Base-by-base conservation (phyloP, 2,797 vertebrate species). In the Tinamus major region DNA sequence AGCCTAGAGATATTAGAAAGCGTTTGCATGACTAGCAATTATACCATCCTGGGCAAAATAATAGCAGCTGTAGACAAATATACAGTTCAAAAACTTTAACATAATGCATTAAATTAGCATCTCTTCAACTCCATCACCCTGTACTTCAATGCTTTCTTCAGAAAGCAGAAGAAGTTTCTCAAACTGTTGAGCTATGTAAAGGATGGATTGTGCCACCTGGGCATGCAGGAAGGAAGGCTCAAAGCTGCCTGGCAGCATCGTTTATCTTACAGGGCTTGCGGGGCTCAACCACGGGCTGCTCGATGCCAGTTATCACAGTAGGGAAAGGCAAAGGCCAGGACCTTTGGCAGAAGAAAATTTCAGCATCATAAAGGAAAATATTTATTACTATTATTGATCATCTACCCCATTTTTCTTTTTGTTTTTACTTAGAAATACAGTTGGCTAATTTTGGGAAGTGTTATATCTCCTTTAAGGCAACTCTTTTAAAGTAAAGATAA, bases 211-310 rank as follows among this genome's bases (percentile, higher is more conserved):
- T 6, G 7, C 9, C 41, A 21, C 11, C 74, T 64, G 31, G 39
- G 5, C 64, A 20, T 29, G 10, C 48, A 39, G 51, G 41, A 20
- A 69, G 9, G 37, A 10, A 35, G 39, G 48, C 9, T 20, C 20
- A 29, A 78, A 69, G 33, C 0, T 75, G 65, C 35, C 41, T n/a
- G 55, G 27, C 0, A 0, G 29, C 10, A 24, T 11, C 1, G 2
- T 2, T 3, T 17, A 33, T 33, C 24, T 37, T 53, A 19, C 20
- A 35, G 9, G 0, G 20, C 12, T 35, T 33, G 20, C n/a, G 20
- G 20, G 65, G 10, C 58, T 46, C 53, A 33, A 14, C 17, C 24
- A 39, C 2, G 4, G 6, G 6, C 6, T 11, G 4, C 0, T 13
- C 63, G 27, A 33, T 31, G 9, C 11, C 15, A 24, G 26, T 24